Base-by-base conservation (phyloP, 2,113 vertebrate genomes). In the Grammomys dolichurus region DNA sequence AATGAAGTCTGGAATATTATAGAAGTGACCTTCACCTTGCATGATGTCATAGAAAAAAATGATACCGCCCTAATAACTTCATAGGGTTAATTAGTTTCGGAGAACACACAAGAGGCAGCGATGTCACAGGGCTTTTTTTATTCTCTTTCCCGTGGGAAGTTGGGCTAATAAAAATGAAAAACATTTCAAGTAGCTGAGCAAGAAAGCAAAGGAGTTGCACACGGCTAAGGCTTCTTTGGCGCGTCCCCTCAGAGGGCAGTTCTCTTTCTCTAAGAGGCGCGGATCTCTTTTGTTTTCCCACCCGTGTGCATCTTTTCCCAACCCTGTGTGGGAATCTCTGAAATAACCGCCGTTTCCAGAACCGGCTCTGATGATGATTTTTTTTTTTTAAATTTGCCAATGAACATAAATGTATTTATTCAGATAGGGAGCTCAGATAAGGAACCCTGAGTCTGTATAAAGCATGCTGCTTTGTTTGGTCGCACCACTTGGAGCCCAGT, bases 141-240 rank as follows among this genome's bases (percentile, higher is more conserved):
- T 92, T 96, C 95, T 92, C 95, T 97, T 97, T 97, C 96, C 96
- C 89, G 54, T 97, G 98, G 97, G 97, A 97, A 97, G 93, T 97
- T 90, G 89, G 91, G 51, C 97, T 97, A 95, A 97, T 97, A 97
- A 97, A 98, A 98, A 97, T 97, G 97, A 97, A 97, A 97, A 96
- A 96, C 95, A 98, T 94, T 97, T 97, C 96, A 97, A 97, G 96
- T 97, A 97, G 97, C 95, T 96, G 81, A 95, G 78, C 75, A 94
- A 94, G 96, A 97, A 97, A 97, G 96, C 95, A 97, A 88, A 94
- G 84, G 87, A 95, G 78, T 86, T 94, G 46, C 93, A 40, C 0
- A 24, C 94, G 93, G 92, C 93, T 87, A n/a, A 65, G 88, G 95
- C 54, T 56, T 69, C 86, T 72, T 96, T 63, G 91, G 84, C 31